A percentile compares a stretch with the other conserved stretches of the same genome.
Evolutionary conservation across 2,888 invertebrate species (phyloP).

Genomic region (Andricus curvator): DNA sequence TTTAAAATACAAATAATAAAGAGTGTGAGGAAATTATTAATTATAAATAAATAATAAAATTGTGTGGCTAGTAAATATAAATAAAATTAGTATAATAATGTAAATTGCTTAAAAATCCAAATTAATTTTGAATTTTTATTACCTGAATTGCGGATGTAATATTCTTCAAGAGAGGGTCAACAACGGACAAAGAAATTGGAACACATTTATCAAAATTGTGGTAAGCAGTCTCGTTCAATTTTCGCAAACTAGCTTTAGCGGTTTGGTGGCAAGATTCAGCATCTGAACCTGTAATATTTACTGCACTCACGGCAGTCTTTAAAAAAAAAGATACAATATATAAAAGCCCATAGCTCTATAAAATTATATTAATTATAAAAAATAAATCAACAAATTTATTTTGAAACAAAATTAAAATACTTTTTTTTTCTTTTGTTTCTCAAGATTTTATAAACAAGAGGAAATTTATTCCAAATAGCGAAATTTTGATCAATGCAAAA

Average conservation of each 20-base stretch:
- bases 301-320: conserved; percentile 25
- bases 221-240: conserved; percentile 32
- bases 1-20: no score
- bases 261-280: conserved; percentile 25
- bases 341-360: no score
- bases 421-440: background rate
- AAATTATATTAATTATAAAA: no score
- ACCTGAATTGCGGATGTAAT: conserved; percentile 21
- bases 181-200: conserved; percentile 28
- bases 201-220: conserved; percentile 24
- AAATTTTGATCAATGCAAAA: no score
- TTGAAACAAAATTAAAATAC: background rate
- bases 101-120: background rate
- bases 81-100: background rate
- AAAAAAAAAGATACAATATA: background rate
- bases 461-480: background rate
- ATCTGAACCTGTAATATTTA: conserved; percentile 19
- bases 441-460: background rate
- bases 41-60: no score
- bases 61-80: no score
- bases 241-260: background rate
- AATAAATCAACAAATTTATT: no score
- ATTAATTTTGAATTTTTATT: background rate
- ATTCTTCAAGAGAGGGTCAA: conserved; percentile 18
- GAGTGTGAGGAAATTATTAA: no score